phyloP scores from a whole-genome alignment of 2,113 vertebrate species.

The Seriola quinqueradiata region DNA sequence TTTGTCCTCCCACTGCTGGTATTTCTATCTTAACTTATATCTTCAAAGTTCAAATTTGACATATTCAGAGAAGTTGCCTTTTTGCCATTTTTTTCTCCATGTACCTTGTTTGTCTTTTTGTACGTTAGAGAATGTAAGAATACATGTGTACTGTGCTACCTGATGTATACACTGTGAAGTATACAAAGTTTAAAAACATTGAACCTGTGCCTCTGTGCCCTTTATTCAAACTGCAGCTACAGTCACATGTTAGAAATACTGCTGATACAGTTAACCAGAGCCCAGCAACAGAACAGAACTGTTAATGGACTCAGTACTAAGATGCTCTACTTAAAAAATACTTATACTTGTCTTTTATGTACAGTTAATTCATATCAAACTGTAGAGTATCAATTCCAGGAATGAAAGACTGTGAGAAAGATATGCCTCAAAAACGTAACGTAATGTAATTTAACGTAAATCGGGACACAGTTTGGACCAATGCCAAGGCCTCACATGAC shows the following conservation, averaged over 20 bases:
- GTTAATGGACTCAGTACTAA: too few relatives aligned
- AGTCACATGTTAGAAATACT: neutral
- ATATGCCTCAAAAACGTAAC: too few relatives aligned
- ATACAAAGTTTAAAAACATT: slow-evolving; percentile 35
- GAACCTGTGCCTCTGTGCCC: neutral
- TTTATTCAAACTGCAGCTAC: slow-evolving; percentile 14
- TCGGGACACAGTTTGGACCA: too few relatives aligned
- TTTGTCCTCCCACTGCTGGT: neutral
- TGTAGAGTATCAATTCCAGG: too few relatives aligned
- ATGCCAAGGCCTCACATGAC: too few relatives aligned
- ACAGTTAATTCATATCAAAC: too few relatives aligned
- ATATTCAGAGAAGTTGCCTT: slow-evolving; percentile 6
- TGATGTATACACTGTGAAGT: neutral
- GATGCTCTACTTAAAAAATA: too few relatives aligned
- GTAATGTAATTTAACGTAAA: too few relatives aligned
- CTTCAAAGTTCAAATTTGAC: slow-evolving; percentile 11
- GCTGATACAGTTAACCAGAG: too few relatives aligned
- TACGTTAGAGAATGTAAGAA: slow-evolving; percentile 2
- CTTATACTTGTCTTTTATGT: too few relatives aligned
- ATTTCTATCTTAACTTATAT: neutral
- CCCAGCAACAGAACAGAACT: too few relatives aligned
- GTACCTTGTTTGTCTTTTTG: slow-evolving; percentile 6
- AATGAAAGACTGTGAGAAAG: too few relatives aligned
- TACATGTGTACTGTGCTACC: slow-evolving; percentile 1
- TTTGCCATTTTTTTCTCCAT: neutral